Percentiles rank a stretch among this genome's conserved stretches.
Evolutionary conservation across 1,140 invertebrate species (phyloP).

Genomic region (Pseudomyrmex dendroicus): DNA sequence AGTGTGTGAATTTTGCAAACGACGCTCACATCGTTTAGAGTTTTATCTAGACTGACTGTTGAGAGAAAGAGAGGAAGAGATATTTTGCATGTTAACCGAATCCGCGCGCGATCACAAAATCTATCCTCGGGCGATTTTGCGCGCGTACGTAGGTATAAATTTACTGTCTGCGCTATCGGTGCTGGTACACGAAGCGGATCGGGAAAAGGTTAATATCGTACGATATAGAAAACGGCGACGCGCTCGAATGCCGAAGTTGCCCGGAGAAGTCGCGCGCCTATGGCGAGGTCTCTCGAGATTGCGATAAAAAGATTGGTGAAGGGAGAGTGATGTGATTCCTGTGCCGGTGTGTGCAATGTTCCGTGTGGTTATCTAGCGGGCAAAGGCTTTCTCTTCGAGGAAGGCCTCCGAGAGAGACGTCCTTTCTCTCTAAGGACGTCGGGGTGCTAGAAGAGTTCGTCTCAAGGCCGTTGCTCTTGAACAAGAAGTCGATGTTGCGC

Average conservation of each 20-base stretch:
- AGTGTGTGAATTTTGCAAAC: background rate
- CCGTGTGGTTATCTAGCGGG: slow-evolving; percentile 58
- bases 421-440: slow-evolving; percentile 75
- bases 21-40: too few relatives aligned
- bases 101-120: background rate
- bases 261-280: slow-evolving; percentile 5
- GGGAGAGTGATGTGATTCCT: slow-evolving; percentile 63
- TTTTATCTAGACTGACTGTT: too few relatives aligned
- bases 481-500: slow-evolving; percentile 30
- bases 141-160: background rate
- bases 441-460: slow-evolving; percentile 65
- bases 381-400: slow-evolving; percentile 71
- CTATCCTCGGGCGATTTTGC: background rate
- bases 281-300: slow-evolving; percentile 33
- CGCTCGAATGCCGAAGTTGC: slow-evolving; percentile 33
- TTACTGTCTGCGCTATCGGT: background rate
- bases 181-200: slow-evolving; percentile 39
- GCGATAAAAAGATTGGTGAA: slow-evolving; percentile 66
- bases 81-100: background rate
- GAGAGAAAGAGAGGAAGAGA: background rate
- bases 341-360: slow-evolving; percentile 33
- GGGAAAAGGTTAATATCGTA: slow-evolving; percentile 40
- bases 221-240: slow-evolving; percentile 56
- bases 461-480: slow-evolving; percentile 71
- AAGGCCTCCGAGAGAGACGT: slow-evolving; percentile 67